phyloP scores from a whole-genome alignment of 2,888 invertebrate genomes.

The Phlogophora meticulosa region DNA sequence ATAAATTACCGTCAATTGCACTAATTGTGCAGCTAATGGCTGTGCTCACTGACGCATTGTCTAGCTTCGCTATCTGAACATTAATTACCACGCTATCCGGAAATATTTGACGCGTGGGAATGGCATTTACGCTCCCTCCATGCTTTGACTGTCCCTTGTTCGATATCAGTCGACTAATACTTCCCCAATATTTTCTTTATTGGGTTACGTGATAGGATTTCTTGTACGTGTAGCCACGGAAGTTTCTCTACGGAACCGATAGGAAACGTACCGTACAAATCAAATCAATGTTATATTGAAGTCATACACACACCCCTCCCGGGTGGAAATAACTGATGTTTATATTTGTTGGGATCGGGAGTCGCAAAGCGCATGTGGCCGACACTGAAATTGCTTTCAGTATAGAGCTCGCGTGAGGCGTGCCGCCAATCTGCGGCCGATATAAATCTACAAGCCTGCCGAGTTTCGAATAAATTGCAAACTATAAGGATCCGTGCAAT shows the following conservation, averaged over 20 bases:
- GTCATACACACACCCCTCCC: slow-evolving; percentile 69
- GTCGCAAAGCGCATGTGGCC: slow-evolving; percentile 74
- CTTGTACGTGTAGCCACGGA: slow-evolving; percentile 56
- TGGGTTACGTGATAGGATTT: slow-evolving; percentile 81
- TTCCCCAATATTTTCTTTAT: slow-evolving; percentile 77
- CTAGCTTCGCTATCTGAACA: slow-evolving; percentile 81
- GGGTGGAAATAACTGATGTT: slow-evolving; percentile 77
- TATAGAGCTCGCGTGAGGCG: slow-evolving; percentile 82
- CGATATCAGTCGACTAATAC: slow-evolving; percentile 67
- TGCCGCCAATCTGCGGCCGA: slow-evolving; percentile 83
- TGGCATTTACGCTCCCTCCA: slow-evolving; percentile 70
- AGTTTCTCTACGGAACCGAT: slow-evolving; percentile 58
- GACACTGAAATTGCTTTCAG: slow-evolving; percentile 84
- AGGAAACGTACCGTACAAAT: slow-evolving; percentile 64
- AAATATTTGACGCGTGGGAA: slow-evolving; percentile 83
- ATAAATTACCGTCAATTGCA: slow-evolving; percentile 90
- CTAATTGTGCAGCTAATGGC: slow-evolving; percentile 89
- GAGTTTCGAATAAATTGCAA: slow-evolving; percentile 87
- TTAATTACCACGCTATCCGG: slow-evolving; percentile 81
- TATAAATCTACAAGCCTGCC: slow-evolving; percentile 87
- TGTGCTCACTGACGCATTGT: slow-evolving; percentile 85
- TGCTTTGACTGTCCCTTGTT: slow-evolving; percentile 61
- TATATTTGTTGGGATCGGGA: slow-evolving; percentile 69
- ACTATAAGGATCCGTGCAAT: slow-evolving; percentile 83
- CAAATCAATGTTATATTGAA: slow-evolving; percentile 80